Conservation (phyloP, 2,113 vertebrate species). For the Lota lota region DNA sequence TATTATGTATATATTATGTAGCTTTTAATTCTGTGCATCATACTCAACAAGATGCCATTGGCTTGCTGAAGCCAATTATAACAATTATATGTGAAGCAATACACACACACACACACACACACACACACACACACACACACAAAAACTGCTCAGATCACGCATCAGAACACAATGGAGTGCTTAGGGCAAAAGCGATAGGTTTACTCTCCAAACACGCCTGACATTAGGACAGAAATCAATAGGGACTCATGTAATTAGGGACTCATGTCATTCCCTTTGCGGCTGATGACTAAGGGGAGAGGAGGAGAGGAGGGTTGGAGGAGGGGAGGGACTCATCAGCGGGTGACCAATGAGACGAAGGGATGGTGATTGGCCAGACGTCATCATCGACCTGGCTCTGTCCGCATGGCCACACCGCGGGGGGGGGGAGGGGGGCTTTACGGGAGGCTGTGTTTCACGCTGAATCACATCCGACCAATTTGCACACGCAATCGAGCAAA, state of each 20-base stretch:
- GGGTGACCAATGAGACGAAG: conserved; percentile 36
- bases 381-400: neutral
- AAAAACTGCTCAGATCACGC: conserved; percentile 31
- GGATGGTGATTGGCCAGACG: neutral
- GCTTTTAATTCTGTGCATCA: too few species aligned
- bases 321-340: neutral
- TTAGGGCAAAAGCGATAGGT: conserved; percentile 55
- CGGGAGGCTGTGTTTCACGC: too few species aligned
- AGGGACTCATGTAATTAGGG: conserved; percentile 11
- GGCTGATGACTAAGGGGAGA: conserved; percentile 46
- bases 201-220: conserved; percentile 55
- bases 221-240: conserved; percentile 68
- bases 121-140: neutral
- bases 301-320: neutral
- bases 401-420: too few species aligned
- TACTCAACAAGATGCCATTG: conserved; percentile 40
- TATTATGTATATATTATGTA: too few species aligned
- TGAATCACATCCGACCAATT: too few species aligned
- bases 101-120: too few species aligned
- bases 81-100: too few species aligned
- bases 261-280: conserved; percentile 63
- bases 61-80: conserved; percentile 53
- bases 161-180: conserved; percentile 37
- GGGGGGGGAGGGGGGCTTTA: too few species aligned
- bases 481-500: too few species aligned